phyloP scores from a whole-genome alignment of 2,888 invertebrate genomes.

The Lamellibrachia satsuma region DNA sequence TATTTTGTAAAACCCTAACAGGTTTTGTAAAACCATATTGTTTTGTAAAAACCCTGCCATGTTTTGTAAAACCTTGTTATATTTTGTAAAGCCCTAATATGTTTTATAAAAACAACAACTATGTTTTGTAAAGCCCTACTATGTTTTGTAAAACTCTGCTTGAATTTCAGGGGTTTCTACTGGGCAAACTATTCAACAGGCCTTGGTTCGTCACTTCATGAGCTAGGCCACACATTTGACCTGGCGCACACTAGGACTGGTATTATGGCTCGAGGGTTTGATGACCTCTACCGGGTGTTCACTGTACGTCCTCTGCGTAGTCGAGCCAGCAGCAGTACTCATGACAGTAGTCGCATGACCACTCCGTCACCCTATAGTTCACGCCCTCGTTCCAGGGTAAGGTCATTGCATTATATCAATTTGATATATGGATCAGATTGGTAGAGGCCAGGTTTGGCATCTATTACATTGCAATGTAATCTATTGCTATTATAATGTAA shows the following conservation, averaged over 20 bases:
- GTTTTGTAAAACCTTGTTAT: not conserved
- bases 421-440: not conserved
- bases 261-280: constrained; percentile 80
- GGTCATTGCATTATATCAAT: constrained; percentile 23
- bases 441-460: no score
- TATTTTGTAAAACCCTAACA: not conserved
- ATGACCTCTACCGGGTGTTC: constrained; percentile 62
- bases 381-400: constrained; percentile 18
- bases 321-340: constrained; percentile 25
- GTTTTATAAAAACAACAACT: not conserved
- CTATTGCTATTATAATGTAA: no score
- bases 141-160: constrained; percentile 18
- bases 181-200: constrained; percentile 91
- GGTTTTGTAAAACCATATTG: not conserved
- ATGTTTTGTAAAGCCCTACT: not conserved
- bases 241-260: constrained; percentile 89
- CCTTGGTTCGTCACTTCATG: constrained; percentile 89
- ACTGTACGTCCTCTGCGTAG: constrained; percentile 45
- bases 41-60: not conserved
- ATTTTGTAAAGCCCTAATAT: not conserved
- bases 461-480: no score
- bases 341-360: constrained; percentile 34
- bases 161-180: constrained; percentile 74
- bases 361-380: constrained; percentile 42
- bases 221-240: constrained; percentile 93